Conservation (phyloP, 2,797 vertebrate genomes). For the Hafferia zeledoni region DNA sequence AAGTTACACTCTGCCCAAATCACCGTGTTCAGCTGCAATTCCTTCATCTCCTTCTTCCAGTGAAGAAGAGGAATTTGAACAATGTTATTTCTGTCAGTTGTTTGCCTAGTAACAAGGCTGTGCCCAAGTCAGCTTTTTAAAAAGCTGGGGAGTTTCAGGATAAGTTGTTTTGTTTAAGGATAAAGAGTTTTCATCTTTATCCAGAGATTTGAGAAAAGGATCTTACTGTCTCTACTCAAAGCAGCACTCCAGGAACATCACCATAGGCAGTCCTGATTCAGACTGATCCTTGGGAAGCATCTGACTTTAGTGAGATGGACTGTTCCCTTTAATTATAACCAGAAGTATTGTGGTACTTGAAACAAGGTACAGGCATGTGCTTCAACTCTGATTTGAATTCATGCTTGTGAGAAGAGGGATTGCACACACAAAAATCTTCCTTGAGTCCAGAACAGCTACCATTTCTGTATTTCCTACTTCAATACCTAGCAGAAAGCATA, state of each 20-base stretch:
- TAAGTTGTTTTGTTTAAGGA: background rate
- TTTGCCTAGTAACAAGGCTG: background rate
- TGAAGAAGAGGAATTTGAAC: background rate
- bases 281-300: background rate
- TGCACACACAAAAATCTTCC: background rate
- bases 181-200: background rate
- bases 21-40: accelerated
- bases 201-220: background rate
- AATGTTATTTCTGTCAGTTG: background rate
- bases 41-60: background rate
- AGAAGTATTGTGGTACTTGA: background rate
- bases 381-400: background rate
- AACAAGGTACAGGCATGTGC: background rate
- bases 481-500: background rate
- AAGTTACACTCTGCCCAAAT: background rate
- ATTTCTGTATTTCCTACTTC: background rate
- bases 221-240: background rate
- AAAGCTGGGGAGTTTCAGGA: background rate
- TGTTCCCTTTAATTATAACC: background rate
- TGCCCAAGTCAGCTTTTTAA: background rate
- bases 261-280: background rate
- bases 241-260: background rate
- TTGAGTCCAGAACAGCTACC: background rate
- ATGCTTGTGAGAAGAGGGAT: background rate
- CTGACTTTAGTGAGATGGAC: background rate